Base-by-base conservation (phyloP, 2,113 vertebrate species). In the Megalops atlanticus region DNA sequence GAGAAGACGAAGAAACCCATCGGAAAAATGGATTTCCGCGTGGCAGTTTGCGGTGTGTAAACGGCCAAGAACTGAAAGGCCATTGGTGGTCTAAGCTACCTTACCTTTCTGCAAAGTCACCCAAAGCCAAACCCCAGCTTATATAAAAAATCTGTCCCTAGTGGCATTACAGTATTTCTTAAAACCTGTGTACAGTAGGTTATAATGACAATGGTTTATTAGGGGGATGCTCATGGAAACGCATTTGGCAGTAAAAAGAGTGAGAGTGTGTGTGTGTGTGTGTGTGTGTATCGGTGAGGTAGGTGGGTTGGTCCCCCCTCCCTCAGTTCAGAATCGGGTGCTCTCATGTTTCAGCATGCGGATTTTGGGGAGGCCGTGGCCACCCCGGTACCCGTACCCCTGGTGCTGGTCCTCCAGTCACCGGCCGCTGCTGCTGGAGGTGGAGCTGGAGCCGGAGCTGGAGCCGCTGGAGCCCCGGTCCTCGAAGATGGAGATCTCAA, bases 291-390 rank as follows among this genome's bases (percentile, higher is more conserved):
- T 35, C 21, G 36, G 58, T 24, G 16, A 16, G 27, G 36, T 3
- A 18, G 5, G 40, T 27, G 58, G 39, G 41, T 40, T 72, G 68
- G 3, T 77, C 41, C 78, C 58, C 43, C 58, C 64, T 69, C 54
- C 74, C 39, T 15, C 74, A 36, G 70, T 80, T 96, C 92, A 99
- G 93, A 98, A 99, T 89, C 97, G 95, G 77, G 97, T 98, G 95
- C 97, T 99, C 94, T 99, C 97, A 93, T 99, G 98, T 92, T 95
- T 97, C 90, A 99, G 94, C 93, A 96, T 95, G 92, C 96, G 95
- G 89, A 99, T 95, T 91, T 96, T 96, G 79, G 96, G 90, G 54
- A 95, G 93, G 78, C 94, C 95, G 39, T 93, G 93, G 81, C 93
- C 92, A 88, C 91, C 94, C 92, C 95, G 92, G 84, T 95, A 97